Base-by-base conservation (phyloP, 2,888 invertebrate species). In the Eristalis pertinax region DNA sequence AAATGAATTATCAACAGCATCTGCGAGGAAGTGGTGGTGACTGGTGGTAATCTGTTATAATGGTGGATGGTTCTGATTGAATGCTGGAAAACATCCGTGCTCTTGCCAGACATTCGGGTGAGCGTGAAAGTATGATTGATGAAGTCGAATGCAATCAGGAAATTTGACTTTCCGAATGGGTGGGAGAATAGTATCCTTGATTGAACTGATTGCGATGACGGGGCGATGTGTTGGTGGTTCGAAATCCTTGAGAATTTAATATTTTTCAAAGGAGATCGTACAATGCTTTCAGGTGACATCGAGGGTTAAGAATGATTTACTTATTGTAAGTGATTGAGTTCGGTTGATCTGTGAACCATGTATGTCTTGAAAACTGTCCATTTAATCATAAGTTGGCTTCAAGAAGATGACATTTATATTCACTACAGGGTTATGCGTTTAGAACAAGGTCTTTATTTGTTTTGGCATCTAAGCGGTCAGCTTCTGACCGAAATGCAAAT, bases 1-100 rank as follows among this genome's bases (percentile, higher is more conserved):
- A 60, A 60, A 60, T 60, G 26, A 60, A 60, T 60, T 60, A 60
- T 15, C 15, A 60, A 29, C 60, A 29, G 24, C 60, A 60, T 26
- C 60, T 60, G 60, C 26, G 24, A 15, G 26, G 60, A 60, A 60
- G 15, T 60, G 60, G 13, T 32, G 26, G 26, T 26, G n/a, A n/a
- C n/a, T n/a, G 32, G 32, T 29, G 15, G 26, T 60, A 60, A 60
- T 60, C 50, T 50, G 50, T 19, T 50, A 50, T 50, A 19, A 50
- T 50, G 50, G 60, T 19, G 60, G 24, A 29, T 60, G 60, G 13
- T 24, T 26, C 26, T 60, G 26, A 24, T 60, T 29, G 15, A 60
- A 29, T 24, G 26, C 26, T 13, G 26, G 60, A 13, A 11, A 26
- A 3, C 24, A 13, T 60, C 26, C 3, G 15, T 26, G 26, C 26